A percentile compares a stretch with the other conserved stretches of the same genome.
phyloP scores from a whole-genome alignment of 2,888 invertebrate species.

The Oithona nana region DNA sequence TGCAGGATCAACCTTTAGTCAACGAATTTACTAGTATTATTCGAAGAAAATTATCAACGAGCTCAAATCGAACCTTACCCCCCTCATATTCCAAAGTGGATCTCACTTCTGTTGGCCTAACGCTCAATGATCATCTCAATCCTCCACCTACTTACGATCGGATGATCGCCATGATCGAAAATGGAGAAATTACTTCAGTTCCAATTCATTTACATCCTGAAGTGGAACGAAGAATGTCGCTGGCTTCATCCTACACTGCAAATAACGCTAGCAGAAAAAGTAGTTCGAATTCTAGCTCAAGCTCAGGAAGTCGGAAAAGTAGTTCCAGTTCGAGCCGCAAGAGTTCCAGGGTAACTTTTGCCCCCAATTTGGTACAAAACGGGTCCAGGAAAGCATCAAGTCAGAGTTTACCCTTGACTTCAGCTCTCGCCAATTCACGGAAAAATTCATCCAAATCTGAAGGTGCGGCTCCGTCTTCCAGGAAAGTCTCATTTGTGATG shows the following conservation, averaged over 20 bases:
- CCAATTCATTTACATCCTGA: background rate
- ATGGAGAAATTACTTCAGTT: background rate
- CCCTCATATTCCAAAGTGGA: background rate
- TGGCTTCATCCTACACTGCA: background rate
- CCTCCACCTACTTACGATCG: slow-evolving; percentile 10
- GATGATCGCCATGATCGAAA: background rate
- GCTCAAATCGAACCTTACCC: background rate
- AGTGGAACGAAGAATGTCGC: background rate
- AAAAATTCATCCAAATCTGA: background rate
- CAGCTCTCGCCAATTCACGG: background rate
- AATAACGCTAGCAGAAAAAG: background rate
- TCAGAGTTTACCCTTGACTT: background rate
- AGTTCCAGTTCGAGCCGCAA: background rate
- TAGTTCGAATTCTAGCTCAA: background rate
- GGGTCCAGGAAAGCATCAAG: background rate
- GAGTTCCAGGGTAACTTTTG: background rate
- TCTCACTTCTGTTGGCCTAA: slow-evolving; percentile 2
- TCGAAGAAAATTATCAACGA: background rate
- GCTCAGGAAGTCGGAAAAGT: background rate
- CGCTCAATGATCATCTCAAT: slow-evolving; percentile 7
- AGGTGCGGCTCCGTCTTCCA: background rate
- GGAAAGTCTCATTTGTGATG: background rate
- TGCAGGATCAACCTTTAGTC: background rate
- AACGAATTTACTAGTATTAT: background rate
- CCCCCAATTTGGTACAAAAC: background rate